Evolutionary conservation across 2,797 vertebrate genomes (phyloP).

Genomic region (Pachyuromys duprasi): DNA sequence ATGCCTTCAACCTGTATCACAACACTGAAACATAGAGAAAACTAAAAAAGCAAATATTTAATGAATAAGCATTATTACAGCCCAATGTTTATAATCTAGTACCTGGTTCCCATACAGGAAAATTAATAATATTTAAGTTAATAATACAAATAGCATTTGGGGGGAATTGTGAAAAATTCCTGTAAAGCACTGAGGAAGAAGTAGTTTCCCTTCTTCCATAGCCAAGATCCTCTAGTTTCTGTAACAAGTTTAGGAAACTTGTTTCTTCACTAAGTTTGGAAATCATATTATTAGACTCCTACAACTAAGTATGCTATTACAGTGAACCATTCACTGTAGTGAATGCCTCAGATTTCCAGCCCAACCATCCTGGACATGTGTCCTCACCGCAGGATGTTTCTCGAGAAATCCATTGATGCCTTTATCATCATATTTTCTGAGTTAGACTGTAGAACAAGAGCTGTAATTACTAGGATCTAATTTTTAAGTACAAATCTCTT

Average conservation of each 20-base stretch:
- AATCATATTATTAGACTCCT: too few relatives aligned
- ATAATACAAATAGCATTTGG: neutral
- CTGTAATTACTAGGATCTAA: neutral
- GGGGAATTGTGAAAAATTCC: neutral
- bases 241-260: neutral
- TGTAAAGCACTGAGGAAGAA: neutral
- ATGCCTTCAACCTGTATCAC: neutral
- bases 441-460: neutral
- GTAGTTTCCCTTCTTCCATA: neutral
- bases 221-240: neutral
- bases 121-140: constrained; percentile 13
- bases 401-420: neutral
- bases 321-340: neutral
- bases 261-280: neutral
- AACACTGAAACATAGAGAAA: neutral
- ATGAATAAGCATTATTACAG: neutral
- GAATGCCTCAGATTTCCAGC: neutral
- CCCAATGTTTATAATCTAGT: constrained; percentile 15
- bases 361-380: neutral
- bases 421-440: neutral
- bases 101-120: neutral
- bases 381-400: neutral
- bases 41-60: neutral
- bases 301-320: rapidly evolving
- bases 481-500: neutral